Evolutionary conservation across 64 coral and sea anemone species (phyloP), one percentile per base, ranked within the genome.

Genomic region (Montipora efflorescens): DNA sequence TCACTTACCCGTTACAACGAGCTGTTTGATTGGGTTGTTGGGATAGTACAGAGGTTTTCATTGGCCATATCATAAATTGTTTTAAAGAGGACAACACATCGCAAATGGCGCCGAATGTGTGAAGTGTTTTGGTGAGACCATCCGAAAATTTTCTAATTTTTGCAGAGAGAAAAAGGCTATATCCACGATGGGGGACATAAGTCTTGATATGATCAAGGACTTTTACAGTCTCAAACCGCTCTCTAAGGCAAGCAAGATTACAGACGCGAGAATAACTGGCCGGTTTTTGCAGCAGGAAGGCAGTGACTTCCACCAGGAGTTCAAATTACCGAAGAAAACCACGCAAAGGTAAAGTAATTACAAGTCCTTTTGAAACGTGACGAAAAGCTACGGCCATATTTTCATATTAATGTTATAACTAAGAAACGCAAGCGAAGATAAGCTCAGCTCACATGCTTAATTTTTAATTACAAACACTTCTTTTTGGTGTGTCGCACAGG

Each of bases 181-280:
- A 0, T 55, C 18, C 59, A 88, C 25, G 48, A 97, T 97, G 96
- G 61, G 82, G 23, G 96, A 97, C 75, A 97, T 97, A 18, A 97
- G 77, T 8, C 82, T 89, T 57, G 79, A 91, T 66, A 94, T 92
- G 89, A 79, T 97, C 51, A 83, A 89, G 52, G 88, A 90, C 53
- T 97, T 97, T 81, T 97, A 92, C 59, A 95, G 88, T 57, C 74
- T 97, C 9, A 86, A 71, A 44, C 82, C 82, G 64, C 82, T 86
- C 21, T n/a, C 82, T 49, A 86, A 4, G 74, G 23, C 19, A 52
- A 95, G 80, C 84, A 90, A 19, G 45, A 84, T 80, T 4, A 88
- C 83, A 23, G 64, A 92, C 72, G 84, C 93, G 16, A 94, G 91
- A 79, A 78, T 95, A 47, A 90, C 91, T 4, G 95, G 50, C 43